phyloP scores from a whole-genome alignment of 2,113 vertebrate genomes.

The Raja brachyura region DNA sequence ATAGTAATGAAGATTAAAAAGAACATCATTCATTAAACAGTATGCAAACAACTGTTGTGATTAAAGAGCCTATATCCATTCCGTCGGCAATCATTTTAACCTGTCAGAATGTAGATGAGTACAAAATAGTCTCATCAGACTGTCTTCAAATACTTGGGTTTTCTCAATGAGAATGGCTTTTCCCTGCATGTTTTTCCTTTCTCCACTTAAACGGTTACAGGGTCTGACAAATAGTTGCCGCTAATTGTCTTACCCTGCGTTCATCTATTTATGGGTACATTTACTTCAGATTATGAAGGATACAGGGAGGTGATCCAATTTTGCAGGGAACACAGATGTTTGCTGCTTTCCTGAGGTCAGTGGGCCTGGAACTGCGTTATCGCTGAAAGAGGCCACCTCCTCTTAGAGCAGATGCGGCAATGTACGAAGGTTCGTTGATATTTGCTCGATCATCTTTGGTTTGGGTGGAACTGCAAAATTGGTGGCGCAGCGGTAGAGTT shows the following conservation, averaged over 20 bases:
- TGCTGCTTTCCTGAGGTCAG: neutral
- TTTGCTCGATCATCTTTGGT: neutral
- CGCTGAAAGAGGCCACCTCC: neutral
- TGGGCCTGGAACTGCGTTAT: neutral
- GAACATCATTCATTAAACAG: conserved; percentile 35
- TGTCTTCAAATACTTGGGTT: neutral
- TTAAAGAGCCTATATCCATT: conserved; percentile 19
- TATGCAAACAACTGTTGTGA: conserved; percentile 19
- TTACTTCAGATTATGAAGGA: neutral
- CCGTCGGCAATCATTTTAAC: conserved; percentile 32
- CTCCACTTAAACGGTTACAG: neutral
- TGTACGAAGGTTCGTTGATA: neutral
- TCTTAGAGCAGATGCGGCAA: neutral
- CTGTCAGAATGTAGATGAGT: conserved; percentile 12
- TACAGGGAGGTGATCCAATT: neutral
- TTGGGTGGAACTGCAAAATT: neutral
- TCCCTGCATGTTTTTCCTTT: neutral
- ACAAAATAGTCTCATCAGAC: conserved; percentile 2
- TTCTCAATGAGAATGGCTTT: conserved; percentile 1
- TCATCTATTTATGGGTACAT: neutral
- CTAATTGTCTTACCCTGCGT: neutral
- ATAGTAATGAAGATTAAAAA: conserved; percentile 26
- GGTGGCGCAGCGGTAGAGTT: no score
- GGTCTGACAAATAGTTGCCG: neutral
- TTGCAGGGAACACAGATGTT: neutral